Evolutionary conservation across 2,113 vertebrate genomes (phyloP).

Genomic region (Brevimyrus niger): DNA sequence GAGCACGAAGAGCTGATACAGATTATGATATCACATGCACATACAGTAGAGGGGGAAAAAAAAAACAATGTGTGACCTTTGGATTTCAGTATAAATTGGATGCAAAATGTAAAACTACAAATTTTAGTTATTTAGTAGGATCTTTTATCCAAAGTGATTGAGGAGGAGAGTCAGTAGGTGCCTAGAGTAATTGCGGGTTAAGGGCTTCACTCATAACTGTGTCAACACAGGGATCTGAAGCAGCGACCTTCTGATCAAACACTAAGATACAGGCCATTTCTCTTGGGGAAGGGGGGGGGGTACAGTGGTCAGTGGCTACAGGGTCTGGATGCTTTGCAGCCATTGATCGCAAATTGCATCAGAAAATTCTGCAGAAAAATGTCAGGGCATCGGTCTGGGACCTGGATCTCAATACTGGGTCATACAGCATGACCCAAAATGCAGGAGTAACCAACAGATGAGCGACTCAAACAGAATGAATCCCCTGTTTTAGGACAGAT

Average conservation of each 20-base stretch:
- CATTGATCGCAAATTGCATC: not conserved
- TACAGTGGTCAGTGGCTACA: not conserved
- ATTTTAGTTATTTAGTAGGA: not conserved
- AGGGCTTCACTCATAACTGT: not conserved
- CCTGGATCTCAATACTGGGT: not conserved
- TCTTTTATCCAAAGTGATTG: not conserved
- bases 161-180: not conserved
- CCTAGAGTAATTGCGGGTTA: not conserved
- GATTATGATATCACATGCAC: not conserved
- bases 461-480: not conserved
- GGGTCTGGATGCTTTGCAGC: not conserved
- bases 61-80: not conserved
- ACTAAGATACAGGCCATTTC: not conserved
- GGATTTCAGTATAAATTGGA: not conserved
- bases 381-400: not conserved
- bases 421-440: not conserved
- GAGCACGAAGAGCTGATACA: not conserved
- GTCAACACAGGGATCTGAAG: not conserved
- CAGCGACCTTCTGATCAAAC: not conserved
- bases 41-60: not conserved
- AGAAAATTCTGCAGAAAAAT: not conserved
- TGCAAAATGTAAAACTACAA: not conserved
- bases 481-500: not conserved
- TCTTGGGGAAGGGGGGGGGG: not conserved
- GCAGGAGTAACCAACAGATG: not conserved